A percentile compares a stretch with the other conserved stretches of the same genome.
These are phyloP conservation scores for Yponomeuta malinellus DNA, from an alignment of 2,888 invertebrate species.

Conservation along the genomic window DNA sequence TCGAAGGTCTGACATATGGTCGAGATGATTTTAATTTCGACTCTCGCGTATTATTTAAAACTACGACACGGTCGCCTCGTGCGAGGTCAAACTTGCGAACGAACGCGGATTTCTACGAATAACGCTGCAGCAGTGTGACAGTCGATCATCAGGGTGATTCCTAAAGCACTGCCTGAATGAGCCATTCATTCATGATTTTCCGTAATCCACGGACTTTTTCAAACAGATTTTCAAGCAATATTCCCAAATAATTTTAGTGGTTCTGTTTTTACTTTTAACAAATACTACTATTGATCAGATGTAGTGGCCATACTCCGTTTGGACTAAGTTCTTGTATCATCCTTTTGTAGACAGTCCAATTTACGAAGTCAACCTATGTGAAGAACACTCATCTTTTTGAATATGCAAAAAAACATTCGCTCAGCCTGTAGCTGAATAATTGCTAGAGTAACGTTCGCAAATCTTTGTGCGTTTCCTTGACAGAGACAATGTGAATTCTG, in stretches of 20 bases:
- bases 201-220: too few relatives aligned
- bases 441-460: background rate
- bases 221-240: too few relatives aligned
- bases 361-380: too few relatives aligned
- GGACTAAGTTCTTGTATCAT: background rate
- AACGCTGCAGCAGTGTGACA: constrained; percentile 7
- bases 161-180: background rate
- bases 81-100: constrained; percentile 11
- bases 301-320: too few relatives aligned
- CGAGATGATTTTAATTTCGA: constrained; percentile 11
- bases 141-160: background rate
- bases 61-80: background rate
- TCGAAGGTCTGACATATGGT: constrained; percentile 6
- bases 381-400: too few relatives aligned
- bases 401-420: background rate
- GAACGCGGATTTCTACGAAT: constrained; percentile 9
- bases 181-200: too few relatives aligned
- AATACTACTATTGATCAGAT: too few relatives aligned
- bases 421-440: background rate
- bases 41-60: constrained; percentile 6
- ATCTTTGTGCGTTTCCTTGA: constrained; percentile 10
- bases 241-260: too few relatives aligned
- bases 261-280: too few relatives aligned
- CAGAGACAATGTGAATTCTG: constrained; percentile 13
- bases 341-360: background rate